A percentile compares a stretch with the other conserved stretches of the same genome.
Conservation (phyloP, 92 coral and sea anemone genomes). For the Porites divaricata region DNA sequence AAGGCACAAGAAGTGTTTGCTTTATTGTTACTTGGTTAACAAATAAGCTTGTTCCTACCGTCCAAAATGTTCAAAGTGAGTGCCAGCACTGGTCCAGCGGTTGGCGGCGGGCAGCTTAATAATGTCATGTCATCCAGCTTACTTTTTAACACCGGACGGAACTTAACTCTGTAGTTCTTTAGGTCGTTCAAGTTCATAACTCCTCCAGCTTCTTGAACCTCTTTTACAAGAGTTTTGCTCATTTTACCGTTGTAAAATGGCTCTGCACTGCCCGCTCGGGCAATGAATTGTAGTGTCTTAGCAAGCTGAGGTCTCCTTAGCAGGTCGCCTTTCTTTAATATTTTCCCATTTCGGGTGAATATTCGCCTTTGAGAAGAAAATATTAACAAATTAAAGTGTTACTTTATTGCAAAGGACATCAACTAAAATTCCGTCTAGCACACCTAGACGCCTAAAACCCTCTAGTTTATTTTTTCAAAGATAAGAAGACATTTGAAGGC, state of each 20-base stretch:
- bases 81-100: slow-evolving; percentile 96
- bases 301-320: slow-evolving; percentile 89
- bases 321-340: slow-evolving; percentile 82
- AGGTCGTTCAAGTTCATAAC: slow-evolving; percentile 81
- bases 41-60: slow-evolving; percentile 52
- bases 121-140: slow-evolving; percentile 74
- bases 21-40: background rate
- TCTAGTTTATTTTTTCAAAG: no score
- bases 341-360: slow-evolving; percentile 80
- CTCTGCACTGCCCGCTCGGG: slow-evolving; percentile 84
- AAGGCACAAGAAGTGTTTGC: no score
- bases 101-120: slow-evolving; percentile 91
- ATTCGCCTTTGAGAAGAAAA: slow-evolving; percentile 45
- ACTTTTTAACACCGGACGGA: slow-evolving; percentile 78
- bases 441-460: no score
- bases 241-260: slow-evolving; percentile 87
- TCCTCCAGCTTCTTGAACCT: slow-evolving; percentile 88
- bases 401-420: no score
- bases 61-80: slow-evolving; percentile 83
- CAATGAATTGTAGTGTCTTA: slow-evolving; percentile 75
- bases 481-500: no score
- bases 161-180: slow-evolving; percentile 78
- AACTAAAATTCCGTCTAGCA: no score
- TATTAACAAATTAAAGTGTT: no score
- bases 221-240: slow-evolving; percentile 77